A percentile compares a stretch with the other conserved stretches of the same genome.
Evolutionary conservation across 2,888 invertebrate genomes (phyloP).

Genomic region (Aelia acuminata): DNA sequence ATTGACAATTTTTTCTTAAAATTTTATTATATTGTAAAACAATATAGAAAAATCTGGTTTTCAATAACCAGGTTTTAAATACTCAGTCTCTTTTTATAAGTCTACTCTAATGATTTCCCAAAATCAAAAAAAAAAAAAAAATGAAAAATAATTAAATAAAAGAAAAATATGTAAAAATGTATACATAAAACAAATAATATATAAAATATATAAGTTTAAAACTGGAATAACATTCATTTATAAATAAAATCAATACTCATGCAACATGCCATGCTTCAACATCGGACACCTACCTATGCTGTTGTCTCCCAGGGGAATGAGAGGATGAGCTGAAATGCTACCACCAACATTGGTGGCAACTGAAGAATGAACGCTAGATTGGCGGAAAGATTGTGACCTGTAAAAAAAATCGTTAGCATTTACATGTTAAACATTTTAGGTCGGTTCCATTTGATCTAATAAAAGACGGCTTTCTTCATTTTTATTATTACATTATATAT

Average conservation of each 20-base stretch:
- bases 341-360: constrained; percentile 83
- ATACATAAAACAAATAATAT: constrained; percentile 4
- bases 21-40: not conserved
- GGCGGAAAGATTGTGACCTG: constrained; percentile 96
- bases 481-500: not conserved
- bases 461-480: constrained; percentile 22
- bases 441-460: constrained; percentile 52
- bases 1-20: constrained; percentile 54
- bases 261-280: constrained; percentile 54
- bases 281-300: constrained; percentile 71
- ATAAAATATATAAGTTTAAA: not conserved
- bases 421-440: constrained; percentile 58
- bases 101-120: constrained; percentile 44
- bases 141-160: constrained; percentile 60
- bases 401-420: constrained; percentile 69
- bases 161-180: constrained; percentile 13
- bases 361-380: constrained; percentile 81
- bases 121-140: constrained; percentile 65
- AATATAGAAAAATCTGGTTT: constrained; percentile 41
- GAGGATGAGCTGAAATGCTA: constrained; percentile 94
- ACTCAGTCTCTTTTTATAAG: constrained; percentile 36
- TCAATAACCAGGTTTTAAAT: constrained; percentile 44
- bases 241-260: constrained; percentile 41
- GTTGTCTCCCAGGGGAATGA: constrained; percentile 84
- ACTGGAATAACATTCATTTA: constrained; percentile 23